phyloP scores from a whole-genome alignment of 2,888 invertebrate genomes.

The Plebejus melissa region DNA sequence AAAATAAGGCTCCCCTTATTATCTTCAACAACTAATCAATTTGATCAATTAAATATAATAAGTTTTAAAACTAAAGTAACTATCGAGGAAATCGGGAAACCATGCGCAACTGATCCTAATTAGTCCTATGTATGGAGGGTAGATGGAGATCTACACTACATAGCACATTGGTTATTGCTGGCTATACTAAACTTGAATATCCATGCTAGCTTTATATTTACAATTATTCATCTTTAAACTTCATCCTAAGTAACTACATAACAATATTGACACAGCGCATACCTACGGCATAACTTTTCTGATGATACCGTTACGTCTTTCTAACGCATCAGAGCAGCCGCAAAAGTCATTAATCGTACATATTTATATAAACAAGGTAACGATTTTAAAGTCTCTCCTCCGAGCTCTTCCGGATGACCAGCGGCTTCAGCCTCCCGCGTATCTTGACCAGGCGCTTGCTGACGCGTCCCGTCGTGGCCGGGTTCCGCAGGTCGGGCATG shows the following conservation, averaged over 20 bases:
- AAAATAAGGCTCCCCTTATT: background rate
- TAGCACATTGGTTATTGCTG: background rate
- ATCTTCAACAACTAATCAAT: background rate
- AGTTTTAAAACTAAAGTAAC: background rate
- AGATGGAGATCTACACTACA: no score
- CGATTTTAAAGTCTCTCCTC: conserved; percentile 57
- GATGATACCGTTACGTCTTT: no score
- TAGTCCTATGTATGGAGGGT: no score
- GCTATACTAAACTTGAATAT: background rate
- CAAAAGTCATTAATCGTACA: background rate
- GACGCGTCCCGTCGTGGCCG: conserved; percentile 53
- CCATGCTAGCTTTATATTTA: background rate
- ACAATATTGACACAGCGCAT: no score
- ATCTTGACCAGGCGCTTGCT: conserved; percentile 70
- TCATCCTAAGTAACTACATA: background rate
- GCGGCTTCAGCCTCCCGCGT: conserved; percentile 65
- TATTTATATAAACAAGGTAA: background rate
- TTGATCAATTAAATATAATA: background rate
- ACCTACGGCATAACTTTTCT: no score
- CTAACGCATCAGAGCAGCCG: background rate
- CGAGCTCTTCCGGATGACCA: conserved; percentile 69
- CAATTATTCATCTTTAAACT: background rate
- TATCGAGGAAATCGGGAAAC: background rate
- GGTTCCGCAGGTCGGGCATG: conserved; percentile 70
- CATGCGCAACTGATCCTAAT: background rate